Conservation (phyloP, 2,113 vertebrate species). For the Calonectris borealis region DNA sequence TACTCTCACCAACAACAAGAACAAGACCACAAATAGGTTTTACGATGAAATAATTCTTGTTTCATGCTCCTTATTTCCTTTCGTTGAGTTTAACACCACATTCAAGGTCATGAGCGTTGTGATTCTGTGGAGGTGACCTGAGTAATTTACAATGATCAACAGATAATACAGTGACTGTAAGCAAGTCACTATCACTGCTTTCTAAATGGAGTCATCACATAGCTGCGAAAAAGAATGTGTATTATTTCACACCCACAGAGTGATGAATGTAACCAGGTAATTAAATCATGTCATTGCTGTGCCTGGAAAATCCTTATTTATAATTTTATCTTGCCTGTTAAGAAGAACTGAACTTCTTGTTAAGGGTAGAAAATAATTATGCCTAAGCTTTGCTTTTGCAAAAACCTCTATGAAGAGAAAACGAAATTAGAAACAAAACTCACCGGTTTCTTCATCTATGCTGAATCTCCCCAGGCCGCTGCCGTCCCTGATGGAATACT, state of each 20-base stretch:
- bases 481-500: conserved; percentile 94
- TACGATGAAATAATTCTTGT: not conserved
- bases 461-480: conserved; percentile 93
- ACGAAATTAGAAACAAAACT: conserved; percentile 49
- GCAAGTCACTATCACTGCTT: not conserved
- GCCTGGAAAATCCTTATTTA: conserved; percentile 13
- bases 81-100: not conserved
- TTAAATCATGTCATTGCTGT: not conserved
- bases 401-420: not conserved
- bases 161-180: not conserved
- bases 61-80: conserved; percentile 49
- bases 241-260: not conserved
- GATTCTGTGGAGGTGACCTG: not conserved
- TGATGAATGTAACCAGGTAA: not conserved
- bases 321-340: not conserved
- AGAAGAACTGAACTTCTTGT: not conserved
- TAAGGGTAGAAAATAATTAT: not conserved
- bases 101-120: conserved; percentile 32
- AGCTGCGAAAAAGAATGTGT: not conserved
- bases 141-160: conserved; percentile 18
- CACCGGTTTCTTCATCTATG: conserved; percentile 96
- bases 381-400: not conserved
- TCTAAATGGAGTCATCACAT: not conserved
- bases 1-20: not conserved
- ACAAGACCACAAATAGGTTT: not conserved